Evolutionary conservation across 2,113 vertebrate genomes (phyloP), one percentile per base, ranked within the genome.

Genomic region (Callopanchax toddi): DNA sequence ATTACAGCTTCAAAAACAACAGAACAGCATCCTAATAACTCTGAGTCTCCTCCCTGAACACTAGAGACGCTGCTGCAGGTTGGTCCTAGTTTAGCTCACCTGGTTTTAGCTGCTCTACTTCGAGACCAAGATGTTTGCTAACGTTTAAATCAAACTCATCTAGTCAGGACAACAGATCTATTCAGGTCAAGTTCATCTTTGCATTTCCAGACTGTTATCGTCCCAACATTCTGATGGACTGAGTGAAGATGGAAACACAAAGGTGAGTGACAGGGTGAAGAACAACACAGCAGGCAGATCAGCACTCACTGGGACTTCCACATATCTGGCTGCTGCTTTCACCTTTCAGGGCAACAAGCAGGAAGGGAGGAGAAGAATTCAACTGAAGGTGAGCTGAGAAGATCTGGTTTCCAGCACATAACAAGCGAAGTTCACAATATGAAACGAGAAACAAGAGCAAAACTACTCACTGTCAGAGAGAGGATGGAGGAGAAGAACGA

Each of bases 401-500:
- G 82, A 79, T 85, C 46, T 60, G 23, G 74, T 87, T 84, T 70
- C 60, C 29, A 67, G 66, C n/a, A 78, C 78, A 83, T 60, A 46
- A 68, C 51, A 79, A 59, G 48, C 59, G 11, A 39, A 20, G n/a
- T 54, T 44, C 45, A 48, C 40, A 45, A 18, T 32, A 65, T 67
- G n/a, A 76, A 65, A 70, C n/a, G n/a, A n/a, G n/a, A n/a, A n/a
- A n/a, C n/a, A n/a, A n/a, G n/a, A 57, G 48, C 44, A 69, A 59
- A 46, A 63, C 87, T 81, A 95, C 96, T 97, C 89, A 99, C 97
- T 76, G 97, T 98, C 91, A 99, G 97, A 43, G 96, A 98, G 76
- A 99, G 94, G 73, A 99, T 91, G 11, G 97, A 99, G 16, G 97
- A 99, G 81, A 98, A 97, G 89, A 99, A 95, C 6, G 96, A 97